Base-by-base conservation (phyloP, 2,113 vertebrate genomes). In the Tragelaphus imberbis region DNA sequence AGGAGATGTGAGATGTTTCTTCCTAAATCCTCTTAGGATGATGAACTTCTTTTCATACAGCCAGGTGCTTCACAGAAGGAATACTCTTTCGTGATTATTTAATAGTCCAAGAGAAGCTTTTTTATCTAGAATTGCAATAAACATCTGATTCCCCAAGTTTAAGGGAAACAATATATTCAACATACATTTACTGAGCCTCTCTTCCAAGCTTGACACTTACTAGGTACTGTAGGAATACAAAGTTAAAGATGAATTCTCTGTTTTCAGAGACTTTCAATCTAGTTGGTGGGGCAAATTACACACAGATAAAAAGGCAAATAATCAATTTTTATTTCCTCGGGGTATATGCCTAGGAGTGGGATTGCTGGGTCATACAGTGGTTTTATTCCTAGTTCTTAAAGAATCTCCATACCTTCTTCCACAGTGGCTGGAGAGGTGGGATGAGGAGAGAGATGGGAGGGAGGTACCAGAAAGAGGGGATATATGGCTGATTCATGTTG, bases 21-120 rank as follows among this genome's bases (percentile, higher is more conserved):
- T 89, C 81, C 84, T 61, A 91, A 96, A 94, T 82, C 40, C 36
- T 93, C 28, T 95, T 95, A 77, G 28, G 71, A 71, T 91, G 47
- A 93, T 82, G 47, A 91, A 61, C 6, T 47, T 77, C 33, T 91
- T 94, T 95, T 91, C 71, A 49, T 80, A 88, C 10, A 94, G 33
- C 25, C 51, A 94, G 77, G 51, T 84, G 55, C n/a, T 93, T 96
- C 71, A 86, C 56, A 91, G 36, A 97, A 94, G 33, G 21, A 61
- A 80, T 13, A 89, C 5, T 47, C 14, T 87, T 71, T 92, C 23
- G 30, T 94, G 47, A 96, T 95, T 92, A 93, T 75, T 93, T 94
- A 94, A 84, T 88, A 75, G 56, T 63, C 40, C 88, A 91, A 93
- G 12, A 84, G 68, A 91, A 75, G 10, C 59, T 55, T 11, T 11